phyloP scores from a whole-genome alignment of 2,888 invertebrate genomes.

The Leptopilina myrica region DNA sequence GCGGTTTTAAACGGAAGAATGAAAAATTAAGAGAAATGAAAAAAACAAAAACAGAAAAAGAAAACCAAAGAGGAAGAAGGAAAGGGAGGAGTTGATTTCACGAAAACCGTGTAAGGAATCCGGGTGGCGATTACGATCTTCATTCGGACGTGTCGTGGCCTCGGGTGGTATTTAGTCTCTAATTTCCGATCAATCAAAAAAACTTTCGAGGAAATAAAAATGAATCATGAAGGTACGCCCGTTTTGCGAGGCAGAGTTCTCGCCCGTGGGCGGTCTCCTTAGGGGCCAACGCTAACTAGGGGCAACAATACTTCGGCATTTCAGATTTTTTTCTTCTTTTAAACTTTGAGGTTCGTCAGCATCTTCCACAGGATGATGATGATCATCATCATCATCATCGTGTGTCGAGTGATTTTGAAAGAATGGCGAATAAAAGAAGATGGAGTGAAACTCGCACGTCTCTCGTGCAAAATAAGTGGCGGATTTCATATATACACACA shows the following conservation, averaged over 20 bases:
- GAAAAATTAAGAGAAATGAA: conserved; percentile 12
- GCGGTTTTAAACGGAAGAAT: conserved; percentile 51
- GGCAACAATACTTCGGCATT: conserved; percentile 63
- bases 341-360: conserved; percentile 51
- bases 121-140: conserved; percentile 69
- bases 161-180: conserved; percentile 72
- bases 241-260: conserved; percentile 56
- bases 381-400: neutral
- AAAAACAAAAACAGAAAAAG: neutral
- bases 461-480: no score
- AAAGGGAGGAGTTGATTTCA: conserved; percentile 51
- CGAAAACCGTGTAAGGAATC: conserved; percentile 51
- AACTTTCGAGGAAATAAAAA: conserved; percentile 68
- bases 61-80: conserved; percentile 43
- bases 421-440: conserved; percentile 42
- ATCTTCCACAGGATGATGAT: neutral
- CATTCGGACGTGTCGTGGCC: conserved; percentile 72
- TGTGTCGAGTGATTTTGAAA: conserved; percentile 33
- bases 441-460: neutral
- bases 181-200: conserved; percentile 74
- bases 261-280: conserved; percentile 63
- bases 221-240: conserved; percentile 62
- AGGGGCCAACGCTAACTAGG: conserved; percentile 70
- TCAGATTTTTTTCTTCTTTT: conserved; percentile 49
- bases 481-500: no score